Conservation (phyloP, 2,888 invertebrate species). For the Caenorhabditis becei region DNA sequence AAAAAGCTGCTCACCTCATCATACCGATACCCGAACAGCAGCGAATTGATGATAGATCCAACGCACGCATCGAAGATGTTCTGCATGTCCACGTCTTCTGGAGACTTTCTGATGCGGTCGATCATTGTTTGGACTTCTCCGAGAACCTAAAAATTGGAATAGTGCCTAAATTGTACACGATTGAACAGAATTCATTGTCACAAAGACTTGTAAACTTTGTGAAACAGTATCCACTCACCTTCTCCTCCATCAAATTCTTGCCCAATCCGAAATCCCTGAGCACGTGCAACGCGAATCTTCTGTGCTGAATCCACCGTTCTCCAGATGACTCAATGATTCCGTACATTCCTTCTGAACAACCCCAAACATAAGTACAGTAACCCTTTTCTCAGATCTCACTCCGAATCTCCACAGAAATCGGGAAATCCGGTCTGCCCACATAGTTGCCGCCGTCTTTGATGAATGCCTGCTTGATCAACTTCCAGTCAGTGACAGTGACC, state of each 20-base stretch:
- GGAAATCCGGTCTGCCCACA: conserved; percentile 56
- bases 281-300: conserved; percentile 64
- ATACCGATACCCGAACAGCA: conserved; percentile 67
- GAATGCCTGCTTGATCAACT: conserved; percentile 54
- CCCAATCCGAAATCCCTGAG: conserved; percentile 68
- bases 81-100: conserved; percentile 53
- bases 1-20: conserved; percentile 69
- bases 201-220: too few relatives aligned
- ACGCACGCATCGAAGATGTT: conserved; percentile 58
- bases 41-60: conserved; percentile 64
- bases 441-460: conserved; percentile 59
- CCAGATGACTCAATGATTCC: conserved; percentile 58
- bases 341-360: conserved; percentile 48
- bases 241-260: conserved; percentile 68
- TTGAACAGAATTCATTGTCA: too few relatives aligned
- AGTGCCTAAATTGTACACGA: too few relatives aligned
- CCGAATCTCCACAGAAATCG: conserved; percentile 47
- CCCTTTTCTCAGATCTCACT: conserved; percentile 20
- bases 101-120: conserved; percentile 9
- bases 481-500: conserved; percentile 54
- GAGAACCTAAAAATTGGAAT: conserved; percentile 49
- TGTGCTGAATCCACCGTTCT: conserved; percentile 57
- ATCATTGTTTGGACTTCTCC: conserved; percentile 43
- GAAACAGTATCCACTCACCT: conserved; percentile 52
- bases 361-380: not conserved